A percentile compares a stretch with the other conserved stretches of the same genome.
Conservation (phyloP, 2,797 vertebrate species). For the Aselliscus stoliczkanus region DNA sequence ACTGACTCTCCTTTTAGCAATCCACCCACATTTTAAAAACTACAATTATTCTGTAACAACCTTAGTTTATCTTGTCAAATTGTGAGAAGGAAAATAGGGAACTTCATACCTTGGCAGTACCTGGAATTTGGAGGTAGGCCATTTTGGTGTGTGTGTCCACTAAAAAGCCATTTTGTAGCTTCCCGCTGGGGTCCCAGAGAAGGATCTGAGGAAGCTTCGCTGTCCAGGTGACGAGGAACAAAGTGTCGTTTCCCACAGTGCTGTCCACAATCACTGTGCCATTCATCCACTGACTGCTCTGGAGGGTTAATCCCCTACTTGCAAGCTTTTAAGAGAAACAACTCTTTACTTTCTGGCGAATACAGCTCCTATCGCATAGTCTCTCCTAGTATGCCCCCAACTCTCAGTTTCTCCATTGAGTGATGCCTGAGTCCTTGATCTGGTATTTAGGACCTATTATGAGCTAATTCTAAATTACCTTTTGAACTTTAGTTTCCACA, state of each 20-base stretch:
- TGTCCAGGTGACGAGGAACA: constrained; percentile 80
- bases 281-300: constrained; percentile 71
- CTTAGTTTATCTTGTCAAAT: neutral
- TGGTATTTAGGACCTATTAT: neutral
- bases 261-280: constrained; percentile 78
- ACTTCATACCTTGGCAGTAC: constrained; percentile 80
- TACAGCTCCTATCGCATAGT: neutral
- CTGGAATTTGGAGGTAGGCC: constrained; percentile 75
- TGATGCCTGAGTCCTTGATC: neutral
- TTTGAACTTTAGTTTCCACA: neutral
- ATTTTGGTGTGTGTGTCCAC: constrained; percentile 11
- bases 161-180: constrained; percentile 64
- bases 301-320: constrained; percentile 69
- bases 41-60: neutral
- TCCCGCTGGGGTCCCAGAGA: constrained; percentile 78
- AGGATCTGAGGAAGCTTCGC: neutral
- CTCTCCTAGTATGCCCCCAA: neutral
- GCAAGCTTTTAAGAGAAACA: constrained; percentile 78
- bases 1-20: neutral
- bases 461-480: neutral
- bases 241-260: constrained; percentile 82
- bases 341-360: constrained; percentile 7
- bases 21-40: neutral
- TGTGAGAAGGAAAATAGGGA: neutral
- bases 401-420: neutral